phyloP scores from a whole-genome alignment of 2,797 vertebrate species.

The Molossus molossus region DNA sequence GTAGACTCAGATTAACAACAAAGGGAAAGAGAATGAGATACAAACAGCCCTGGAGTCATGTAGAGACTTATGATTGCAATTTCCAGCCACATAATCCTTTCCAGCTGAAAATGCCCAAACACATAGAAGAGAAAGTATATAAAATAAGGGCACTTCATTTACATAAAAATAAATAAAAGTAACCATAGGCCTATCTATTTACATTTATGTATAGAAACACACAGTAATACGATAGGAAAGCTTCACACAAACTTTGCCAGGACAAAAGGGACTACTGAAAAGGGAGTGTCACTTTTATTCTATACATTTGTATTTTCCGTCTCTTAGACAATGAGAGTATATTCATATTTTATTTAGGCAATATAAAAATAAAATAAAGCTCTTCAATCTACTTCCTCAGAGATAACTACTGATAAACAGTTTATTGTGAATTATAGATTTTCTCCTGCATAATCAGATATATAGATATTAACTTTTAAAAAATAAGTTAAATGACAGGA shows the following conservation, averaged over 20 bases:
- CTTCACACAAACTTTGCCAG: conserved; percentile 8
- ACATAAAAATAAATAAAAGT: conserved; percentile 43
- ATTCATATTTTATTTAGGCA: background rate
- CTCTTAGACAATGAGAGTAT: background rate
- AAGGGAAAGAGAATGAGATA: background rate
- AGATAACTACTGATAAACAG: background rate
- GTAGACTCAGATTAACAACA: background rate
- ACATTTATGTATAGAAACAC: conserved; percentile 11
- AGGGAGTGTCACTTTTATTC: background rate
- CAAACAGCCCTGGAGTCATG: background rate
- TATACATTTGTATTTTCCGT: background rate
- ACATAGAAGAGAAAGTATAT: background rate
- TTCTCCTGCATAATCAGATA: conserved; percentile 26
- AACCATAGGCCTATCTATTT: background rate
- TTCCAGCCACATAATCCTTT: conserved; percentile 59
- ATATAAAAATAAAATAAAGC: conserved; percentile 59
- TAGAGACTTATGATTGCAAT: background rate
- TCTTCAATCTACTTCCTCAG: conserved; percentile 32
- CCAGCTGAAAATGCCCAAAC: conserved; percentile 51
- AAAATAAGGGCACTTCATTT: conserved; percentile 15
- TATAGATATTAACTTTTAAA: background rate
- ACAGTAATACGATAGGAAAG: background rate
- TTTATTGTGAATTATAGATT: background rate
- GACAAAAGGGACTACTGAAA: background rate
- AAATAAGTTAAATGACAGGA: conserved; percentile 64